phyloP scores from a whole-genome alignment of 2,888 invertebrate species.

The Epirrita christyi region DNA sequence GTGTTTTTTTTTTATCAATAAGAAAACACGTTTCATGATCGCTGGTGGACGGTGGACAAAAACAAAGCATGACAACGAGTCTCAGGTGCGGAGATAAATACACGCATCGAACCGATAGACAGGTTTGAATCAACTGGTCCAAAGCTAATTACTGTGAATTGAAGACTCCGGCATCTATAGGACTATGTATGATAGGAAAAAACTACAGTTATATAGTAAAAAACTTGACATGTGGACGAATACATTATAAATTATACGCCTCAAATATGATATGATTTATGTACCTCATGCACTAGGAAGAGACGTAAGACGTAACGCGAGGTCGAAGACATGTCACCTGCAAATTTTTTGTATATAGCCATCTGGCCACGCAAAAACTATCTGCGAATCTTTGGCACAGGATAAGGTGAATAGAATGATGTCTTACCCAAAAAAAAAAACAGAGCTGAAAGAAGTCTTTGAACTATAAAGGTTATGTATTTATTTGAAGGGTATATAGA shows the following conservation, averaged over 20 bases:
- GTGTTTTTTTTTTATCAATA: slow-evolving; percentile 17
- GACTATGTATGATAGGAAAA: slow-evolving; percentile 41
- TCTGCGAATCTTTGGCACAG: too few species aligned
- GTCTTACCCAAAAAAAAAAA: too few species aligned
- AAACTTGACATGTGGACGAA: slow-evolving; percentile 59
- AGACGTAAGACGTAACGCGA: too few species aligned
- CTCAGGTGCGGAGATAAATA: slow-evolving; percentile 38
- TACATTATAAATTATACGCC: neutral
- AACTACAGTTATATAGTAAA: slow-evolving; percentile 40
- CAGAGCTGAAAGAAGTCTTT: too few species aligned
- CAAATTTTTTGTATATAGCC: too few species aligned
- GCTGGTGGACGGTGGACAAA: slow-evolving; percentile 27
- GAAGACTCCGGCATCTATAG: slow-evolving; percentile 31
- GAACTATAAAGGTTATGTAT: slow-evolving; percentile 40
- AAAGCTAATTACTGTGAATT: slow-evolving; percentile 19
- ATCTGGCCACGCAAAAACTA: too few species aligned
- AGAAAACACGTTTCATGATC: neutral
- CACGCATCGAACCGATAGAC: slow-evolving; percentile 45
- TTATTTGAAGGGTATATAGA: slow-evolving; percentile 27
- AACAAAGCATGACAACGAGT: slow-evolving; percentile 45
- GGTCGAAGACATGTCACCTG: too few species aligned
- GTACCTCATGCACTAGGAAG: too few species aligned
- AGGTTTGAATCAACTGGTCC: slow-evolving; percentile 36
- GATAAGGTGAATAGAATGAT: too few species aligned
- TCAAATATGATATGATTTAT: neutral